These are phyloP conservation scores for Acronicta leporina DNA, from an alignment of 2,888 invertebrate species.

Conservation along the genomic window DNA sequence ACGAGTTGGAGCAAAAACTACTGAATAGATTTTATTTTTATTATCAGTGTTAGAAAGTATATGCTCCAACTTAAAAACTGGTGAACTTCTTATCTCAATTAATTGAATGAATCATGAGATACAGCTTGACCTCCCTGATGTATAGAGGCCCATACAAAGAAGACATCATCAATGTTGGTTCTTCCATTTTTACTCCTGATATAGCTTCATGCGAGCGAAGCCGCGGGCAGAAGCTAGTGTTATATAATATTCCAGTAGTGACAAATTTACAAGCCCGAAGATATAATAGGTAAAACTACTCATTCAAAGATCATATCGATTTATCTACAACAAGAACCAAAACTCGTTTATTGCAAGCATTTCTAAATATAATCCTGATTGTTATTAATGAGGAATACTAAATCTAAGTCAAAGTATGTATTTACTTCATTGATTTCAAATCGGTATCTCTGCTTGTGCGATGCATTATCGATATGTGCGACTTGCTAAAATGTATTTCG, in stretches of 20 bases:
- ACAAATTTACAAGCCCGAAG: slow-evolving; percentile 13
- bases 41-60: too few species aligned
- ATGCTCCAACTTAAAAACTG: too few species aligned
- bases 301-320: slow-evolving; percentile 38
- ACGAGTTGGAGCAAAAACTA: too few species aligned
- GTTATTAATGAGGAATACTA: slow-evolving; percentile 47
- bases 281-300: slow-evolving; percentile 19
- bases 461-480: slow-evolving; percentile 35
- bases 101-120: too few species aligned
- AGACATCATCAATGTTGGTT: too few species aligned
- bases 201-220: too few species aligned
- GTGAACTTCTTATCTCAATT: too few species aligned
- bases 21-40: too few species aligned
- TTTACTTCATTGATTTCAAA: slow-evolving; percentile 51
- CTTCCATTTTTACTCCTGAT: too few species aligned
- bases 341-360: slow-evolving; percentile 41
- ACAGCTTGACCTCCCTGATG: too few species aligned
- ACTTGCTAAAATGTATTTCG: slow-evolving; percentile 32
- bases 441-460: slow-evolving; percentile 28
- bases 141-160: too few species aligned
- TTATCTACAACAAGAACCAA: slow-evolving; percentile 30
- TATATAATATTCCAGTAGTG: slow-evolving; percentile 15
- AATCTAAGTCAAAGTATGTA: slow-evolving; percentile 41
- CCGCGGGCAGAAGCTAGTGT: too few species aligned
- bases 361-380: slow-evolving; percentile 31